Evolutionary conservation across 2,113 vertebrate species (phyloP), one percentile per base, ranked within the genome.

Genomic region (Callocephalon fimbriatum): DNA sequence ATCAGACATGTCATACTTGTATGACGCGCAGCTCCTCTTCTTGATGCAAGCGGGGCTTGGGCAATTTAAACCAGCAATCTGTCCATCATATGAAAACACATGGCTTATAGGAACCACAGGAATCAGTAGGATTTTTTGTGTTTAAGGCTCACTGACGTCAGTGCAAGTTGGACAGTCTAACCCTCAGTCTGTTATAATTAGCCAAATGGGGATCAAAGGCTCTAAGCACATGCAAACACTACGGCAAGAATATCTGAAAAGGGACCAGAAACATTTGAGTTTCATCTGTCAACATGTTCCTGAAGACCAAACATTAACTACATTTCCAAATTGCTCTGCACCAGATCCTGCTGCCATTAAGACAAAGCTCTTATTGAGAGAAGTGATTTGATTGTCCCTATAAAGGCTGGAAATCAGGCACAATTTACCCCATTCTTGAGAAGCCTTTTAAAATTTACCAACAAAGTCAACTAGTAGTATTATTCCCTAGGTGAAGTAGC

Each of bases 261-360:
- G 51, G 77, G 58, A 82, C 70, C 53, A 93, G 76, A 91, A 97
- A 89, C 86, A 86, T 82, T 87, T 81, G 76, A 87, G 56, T 89
- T 91, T 86, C 66, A 91, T 91, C 88, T 95, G 70, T 95, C 94
- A 95, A 42, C 65, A 45, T 50, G 40, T 76, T 95, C 83, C 73
- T 66, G 70, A 92, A 91, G 66, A 78, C 40, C 44, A 63, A 90
- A 58, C 66, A 62, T 71, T 66, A 85, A 86, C 45, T 51, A 9
- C 0, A 2, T 53, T 93, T 86, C 88, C 75, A 65, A 86, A 51
- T 95, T 84, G 70, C 44, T 61, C 42, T 17, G 61, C 12, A 32
- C 68, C 40, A 77, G 65, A 78, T 63, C 72, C 50, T 56, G 66
- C 70, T 66, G 54, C 85, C 66, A 54, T 67, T 84, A 58, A 91